These are phyloP conservation scores for Pogonus chalceus DNA, from an alignment of 1,140 invertebrate genomes.

Conservation along the genomic window DNA sequence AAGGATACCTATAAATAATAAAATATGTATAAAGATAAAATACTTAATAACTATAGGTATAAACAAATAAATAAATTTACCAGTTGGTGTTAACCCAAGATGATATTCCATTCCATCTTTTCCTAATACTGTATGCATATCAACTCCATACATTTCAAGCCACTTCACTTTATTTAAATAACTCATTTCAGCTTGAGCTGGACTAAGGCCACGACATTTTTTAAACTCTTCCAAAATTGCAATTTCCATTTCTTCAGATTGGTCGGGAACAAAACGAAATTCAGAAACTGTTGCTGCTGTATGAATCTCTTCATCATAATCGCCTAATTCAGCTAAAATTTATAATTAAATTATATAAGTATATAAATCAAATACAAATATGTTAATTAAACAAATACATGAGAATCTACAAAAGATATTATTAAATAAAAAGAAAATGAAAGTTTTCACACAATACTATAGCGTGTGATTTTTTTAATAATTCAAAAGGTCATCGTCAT, in stretches of 20 bases:
- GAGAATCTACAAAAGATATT: too few species aligned
- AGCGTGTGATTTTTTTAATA: too few species aligned
- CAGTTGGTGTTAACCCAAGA: constrained; percentile 92
- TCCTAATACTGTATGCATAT: constrained; percentile 88
- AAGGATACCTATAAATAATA: constrained; percentile 58
- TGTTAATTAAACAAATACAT: too few species aligned
- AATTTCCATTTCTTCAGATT: constrained; percentile 89
- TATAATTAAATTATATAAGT: too few species aligned
- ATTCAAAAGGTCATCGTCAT: too few species aligned
- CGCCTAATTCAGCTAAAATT: constrained; percentile 79
- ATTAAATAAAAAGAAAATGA: too few species aligned
- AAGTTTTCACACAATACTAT: too few species aligned
- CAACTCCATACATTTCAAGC: constrained; percentile 94
- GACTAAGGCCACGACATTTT: constrained; percentile 69
- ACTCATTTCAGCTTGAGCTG: constrained; percentile 84
- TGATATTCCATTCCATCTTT: constrained; percentile 95
- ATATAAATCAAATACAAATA: too few species aligned
- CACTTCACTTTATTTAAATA: constrained; percentile 92
- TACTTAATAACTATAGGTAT: too few species aligned
- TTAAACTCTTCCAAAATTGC: constrained; percentile 84
- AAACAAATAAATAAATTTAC: background rate
- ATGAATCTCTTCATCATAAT: constrained; percentile 86
- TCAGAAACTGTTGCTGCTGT: constrained; percentile 94
- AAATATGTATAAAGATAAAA: background rate
- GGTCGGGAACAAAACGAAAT: constrained; percentile 89